These are phyloP conservation scores for Rapana venosa DNA, from an alignment of 2,888 invertebrate genomes.

Conservation along the genomic window DNA sequence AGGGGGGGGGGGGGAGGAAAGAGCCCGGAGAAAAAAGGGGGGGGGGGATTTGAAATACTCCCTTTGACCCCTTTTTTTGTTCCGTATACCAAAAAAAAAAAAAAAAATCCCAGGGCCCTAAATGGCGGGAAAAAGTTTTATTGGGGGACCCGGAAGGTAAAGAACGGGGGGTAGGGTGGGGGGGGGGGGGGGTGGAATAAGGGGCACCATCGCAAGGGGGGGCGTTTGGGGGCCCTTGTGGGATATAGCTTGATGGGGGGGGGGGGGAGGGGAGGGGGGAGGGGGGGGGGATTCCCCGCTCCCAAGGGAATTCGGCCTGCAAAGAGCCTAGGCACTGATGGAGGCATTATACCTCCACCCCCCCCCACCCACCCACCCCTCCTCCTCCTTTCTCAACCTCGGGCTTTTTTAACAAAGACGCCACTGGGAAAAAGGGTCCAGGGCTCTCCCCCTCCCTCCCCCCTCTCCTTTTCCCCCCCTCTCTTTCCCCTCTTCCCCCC, in stretches of 20 bases:
- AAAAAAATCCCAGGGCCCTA: too few relatives aligned
- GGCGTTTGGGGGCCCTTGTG: constrained; percentile 48
- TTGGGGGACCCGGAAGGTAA: too few relatives aligned
- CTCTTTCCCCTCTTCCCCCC: too few relatives aligned
- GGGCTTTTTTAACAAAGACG: constrained; percentile 50
- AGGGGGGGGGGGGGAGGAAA: neutral
- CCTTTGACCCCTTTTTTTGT: constrained; percentile 48
- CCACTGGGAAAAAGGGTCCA: constrained; percentile 40
- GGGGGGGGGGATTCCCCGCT: constrained; percentile 46
- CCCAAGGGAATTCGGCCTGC: constrained; percentile 48
- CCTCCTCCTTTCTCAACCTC: too few relatives aligned
- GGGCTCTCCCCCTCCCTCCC: too few relatives aligned
- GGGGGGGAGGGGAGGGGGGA: constrained; percentile 33
- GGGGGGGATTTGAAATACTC: constrained; percentile 34
- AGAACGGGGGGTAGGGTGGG: constrained; percentile 9
- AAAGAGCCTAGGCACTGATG: constrained; percentile 46
- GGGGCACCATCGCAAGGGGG: constrained; percentile 49
- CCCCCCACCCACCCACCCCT: too few relatives aligned
- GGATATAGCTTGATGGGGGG: too few relatives aligned
- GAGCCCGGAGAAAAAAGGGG: neutral
- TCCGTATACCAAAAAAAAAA: constrained; percentile 49
- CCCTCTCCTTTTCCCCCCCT: too few relatives aligned
- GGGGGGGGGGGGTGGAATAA: neutral
- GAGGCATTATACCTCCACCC: constrained; percentile 52
- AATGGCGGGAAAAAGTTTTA: constrained; percentile 50